phyloP scores from a whole-genome alignment of 2,888 invertebrate species.

The Tipula confusa region DNA sequence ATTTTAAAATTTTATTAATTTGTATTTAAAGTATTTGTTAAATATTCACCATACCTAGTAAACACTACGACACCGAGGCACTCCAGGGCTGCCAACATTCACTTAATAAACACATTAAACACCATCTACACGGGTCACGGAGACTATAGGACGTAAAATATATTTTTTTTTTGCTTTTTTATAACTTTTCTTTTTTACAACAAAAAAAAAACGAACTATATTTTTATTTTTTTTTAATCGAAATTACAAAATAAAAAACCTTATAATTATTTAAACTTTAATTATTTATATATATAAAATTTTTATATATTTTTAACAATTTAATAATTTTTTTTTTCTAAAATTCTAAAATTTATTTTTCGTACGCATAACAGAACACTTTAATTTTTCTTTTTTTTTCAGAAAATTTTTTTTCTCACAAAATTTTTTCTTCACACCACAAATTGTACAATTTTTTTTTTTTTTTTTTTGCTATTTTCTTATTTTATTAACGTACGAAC shows the following conservation, averaged over 20 bases:
- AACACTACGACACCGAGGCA: conserved; percentile 52
- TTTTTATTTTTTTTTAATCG: background rate
- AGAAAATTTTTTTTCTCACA: background rate
- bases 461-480: conserved; percentile 10
- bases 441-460: conserved; percentile 26
- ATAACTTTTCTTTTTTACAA: background rate
- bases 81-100: conserved; percentile 53
- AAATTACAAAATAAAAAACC: background rate
- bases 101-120: conserved; percentile 40
- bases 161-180: conserved; percentile 26
- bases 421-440: background rate
- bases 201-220: too few relatives aligned
- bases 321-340: conserved; percentile 5
- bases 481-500: background rate
- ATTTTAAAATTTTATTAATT: too few relatives aligned
- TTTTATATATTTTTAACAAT: background rate
- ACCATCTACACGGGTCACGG: conserved; percentile 37
- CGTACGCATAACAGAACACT: background rate
- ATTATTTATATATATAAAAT: too few relatives aligned
- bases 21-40: background rate
- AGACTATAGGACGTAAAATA: conserved; percentile 21
- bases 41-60: conserved; percentile 46
- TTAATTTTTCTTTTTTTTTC: conserved; percentile 6
- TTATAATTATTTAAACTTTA: background rate
- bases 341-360: conserved; percentile 21